Evolutionary conservation across 2,113 vertebrate species (phyloP), one percentile per base, ranked within the genome.

Genomic region (Accipiter cooperii): DNA sequence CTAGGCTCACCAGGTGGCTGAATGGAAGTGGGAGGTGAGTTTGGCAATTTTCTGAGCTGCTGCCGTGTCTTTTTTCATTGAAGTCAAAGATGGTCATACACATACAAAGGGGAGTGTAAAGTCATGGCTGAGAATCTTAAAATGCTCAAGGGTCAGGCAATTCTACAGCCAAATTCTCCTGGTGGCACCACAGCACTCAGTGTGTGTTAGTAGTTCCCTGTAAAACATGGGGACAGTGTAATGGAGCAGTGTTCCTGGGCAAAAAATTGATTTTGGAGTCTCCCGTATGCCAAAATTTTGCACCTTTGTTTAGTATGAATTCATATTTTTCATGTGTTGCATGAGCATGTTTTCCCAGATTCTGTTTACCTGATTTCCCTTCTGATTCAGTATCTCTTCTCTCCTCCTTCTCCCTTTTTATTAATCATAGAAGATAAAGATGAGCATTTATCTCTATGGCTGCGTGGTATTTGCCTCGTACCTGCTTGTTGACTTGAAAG

Each of bases 301-400:
- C 33, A 87, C 81, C 93, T 89, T 95, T 92, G 42, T 91, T 96
- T 85, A 38, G 29, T 71, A 91, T 42, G 65, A 82, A 51, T 90
- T 85, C 3, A 1, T 91, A 52, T 92, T 91, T 97, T 91, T 89
- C 58, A 21, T 87, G 57, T 91, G 63, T 73, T 96, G 60, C 58
- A 68, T 51, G 69, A 94, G 34, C 90, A 94, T 91, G 78, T 90
- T 95, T 96, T 84, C 70, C 63, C 52, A 84, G 89, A 93, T 94
- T 96, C 92, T 96, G 96, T 93, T 97, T 83, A 91, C 81, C 96
- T 97, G 84, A 77, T 84, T 97, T 95, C 89, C 52, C 74, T 96
- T 97, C 96, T 96, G 80, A 94, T 80, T 98, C 89, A 89, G 69
- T 96, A 91, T 94, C 54, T 95, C 77, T 64, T 87, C 61, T 76